phyloP scores from a whole-genome alignment of 2,113 vertebrate species.

The Paradoxurus hermaphroditus region DNA sequence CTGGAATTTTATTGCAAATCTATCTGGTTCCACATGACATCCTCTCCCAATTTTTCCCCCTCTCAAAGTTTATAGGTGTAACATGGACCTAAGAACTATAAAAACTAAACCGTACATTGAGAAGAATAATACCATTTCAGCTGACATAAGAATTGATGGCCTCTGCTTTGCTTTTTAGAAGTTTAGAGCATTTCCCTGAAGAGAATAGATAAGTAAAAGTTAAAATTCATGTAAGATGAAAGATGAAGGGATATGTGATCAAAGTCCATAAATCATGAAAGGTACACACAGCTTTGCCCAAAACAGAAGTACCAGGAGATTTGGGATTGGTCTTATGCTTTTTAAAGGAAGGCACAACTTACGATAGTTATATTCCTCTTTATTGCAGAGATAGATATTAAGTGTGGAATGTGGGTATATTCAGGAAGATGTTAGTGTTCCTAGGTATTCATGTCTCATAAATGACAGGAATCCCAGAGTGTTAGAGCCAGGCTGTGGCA shows the following conservation, averaged over 20 bases:
- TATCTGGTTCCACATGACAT: neutral
- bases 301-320: neutral
- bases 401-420: neutral
- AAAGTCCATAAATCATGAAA: conserved; percentile 65
- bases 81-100: neutral
- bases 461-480: neutral
- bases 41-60: neutral
- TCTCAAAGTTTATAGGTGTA: neutral
- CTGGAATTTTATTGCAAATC: neutral
- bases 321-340: neutral
- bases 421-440: neutral
- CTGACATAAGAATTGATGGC: neutral
- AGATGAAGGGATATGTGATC: conserved; percentile 51
- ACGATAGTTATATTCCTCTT: neutral
- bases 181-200: conserved; percentile 38
- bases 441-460: neutral
- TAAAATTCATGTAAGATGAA: conserved; percentile 59
- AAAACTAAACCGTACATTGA: neutral
- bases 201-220: conserved; percentile 54
- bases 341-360: conserved; percentile 2
- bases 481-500: neutral
- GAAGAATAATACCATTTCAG: conserved; percentile 5
- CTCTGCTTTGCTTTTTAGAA: conserved; percentile 24
- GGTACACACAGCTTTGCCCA: neutral
- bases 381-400: neutral